These are phyloP conservation scores for Passer montanus DNA, from an alignment of 2,113 vertebrate species.

Conservation along the genomic window DNA sequence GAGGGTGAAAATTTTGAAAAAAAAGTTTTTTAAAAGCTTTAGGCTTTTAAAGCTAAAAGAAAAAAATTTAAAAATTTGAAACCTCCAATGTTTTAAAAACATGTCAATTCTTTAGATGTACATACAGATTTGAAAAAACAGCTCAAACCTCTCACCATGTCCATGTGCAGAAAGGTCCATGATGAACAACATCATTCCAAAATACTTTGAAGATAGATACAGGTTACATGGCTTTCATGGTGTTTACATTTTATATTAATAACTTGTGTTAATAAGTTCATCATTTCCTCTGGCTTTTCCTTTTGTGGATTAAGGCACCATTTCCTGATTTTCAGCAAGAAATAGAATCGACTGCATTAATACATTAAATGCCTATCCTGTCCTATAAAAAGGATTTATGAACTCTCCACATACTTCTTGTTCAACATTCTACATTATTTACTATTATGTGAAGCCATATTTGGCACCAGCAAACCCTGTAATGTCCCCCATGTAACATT, in stretches of 20 bases:
- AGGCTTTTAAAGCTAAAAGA: background rate
- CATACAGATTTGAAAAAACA: background rate
- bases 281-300: background rate
- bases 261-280: background rate
- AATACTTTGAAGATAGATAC: background rate
- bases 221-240: background rate
- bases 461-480: background rate
- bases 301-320: background rate
- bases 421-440: background rate
- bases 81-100: background rate
- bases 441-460: background rate
- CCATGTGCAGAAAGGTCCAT: background rate
- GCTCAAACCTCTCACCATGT: background rate
- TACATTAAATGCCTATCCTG: background rate
- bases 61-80: background rate
- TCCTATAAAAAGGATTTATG: background rate
- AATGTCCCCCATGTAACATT: background rate
- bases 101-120: background rate
- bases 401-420: background rate
- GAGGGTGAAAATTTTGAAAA: background rate
- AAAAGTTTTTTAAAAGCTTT: background rate
- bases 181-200: background rate
- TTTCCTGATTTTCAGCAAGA: background rate
- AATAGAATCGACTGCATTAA: background rate
- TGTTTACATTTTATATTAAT: background rate